Base-by-base conservation (phyloP, 2,797 vertebrate species). In the Sebastes goodei region DNA sequence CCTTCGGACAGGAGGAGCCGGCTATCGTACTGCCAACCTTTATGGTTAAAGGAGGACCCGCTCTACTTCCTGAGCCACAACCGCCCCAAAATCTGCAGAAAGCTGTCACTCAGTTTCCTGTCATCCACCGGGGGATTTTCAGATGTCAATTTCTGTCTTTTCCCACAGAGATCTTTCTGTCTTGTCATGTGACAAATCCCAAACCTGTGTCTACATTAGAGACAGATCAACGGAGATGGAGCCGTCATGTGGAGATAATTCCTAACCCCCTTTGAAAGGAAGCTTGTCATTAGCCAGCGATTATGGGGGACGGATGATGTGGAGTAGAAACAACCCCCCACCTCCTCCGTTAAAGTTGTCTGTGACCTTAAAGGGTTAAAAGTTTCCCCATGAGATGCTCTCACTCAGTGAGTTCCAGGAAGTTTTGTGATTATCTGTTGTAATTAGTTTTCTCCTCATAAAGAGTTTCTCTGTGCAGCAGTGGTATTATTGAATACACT, bases 161-260 rank as follows among this genome's bases (percentile, higher is more conserved):
- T 73, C 65, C 30, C 32, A 49, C 74, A 70, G 32, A 69, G 29
- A 64, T 35, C 29, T 52, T 27, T 64, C 15, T 7, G 15, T 73
- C 46, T 69, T 53, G 60, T 84, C 72, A 72, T 81, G 74, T 85
- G 80, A 82, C 68, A 86, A 84, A 73, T 80, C 73, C 78, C 55
- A 74, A 84, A 84, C 74, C 30, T 56, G 32, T 78, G 71, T 80
- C 60, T 75, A 17, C 69, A 75, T 74, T 69, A 33, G 63, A 69
- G 71, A 66, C 63, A 53, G 75, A 74, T 81, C 60, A 67, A 65
- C 42, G 4, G 56, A 75, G 74, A 75, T 56, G 63, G 68, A 81
- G 85, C 65, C 72, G 38, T 85, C 80, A 76, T 78, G 70, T 66
- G 62, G 35, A 83, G 79, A 66, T 87, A 80, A 90, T 76, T 67